Evolutionary conservation across 2,888 invertebrate genomes (phyloP).

Genomic region (Melanchra persicariae): DNA sequence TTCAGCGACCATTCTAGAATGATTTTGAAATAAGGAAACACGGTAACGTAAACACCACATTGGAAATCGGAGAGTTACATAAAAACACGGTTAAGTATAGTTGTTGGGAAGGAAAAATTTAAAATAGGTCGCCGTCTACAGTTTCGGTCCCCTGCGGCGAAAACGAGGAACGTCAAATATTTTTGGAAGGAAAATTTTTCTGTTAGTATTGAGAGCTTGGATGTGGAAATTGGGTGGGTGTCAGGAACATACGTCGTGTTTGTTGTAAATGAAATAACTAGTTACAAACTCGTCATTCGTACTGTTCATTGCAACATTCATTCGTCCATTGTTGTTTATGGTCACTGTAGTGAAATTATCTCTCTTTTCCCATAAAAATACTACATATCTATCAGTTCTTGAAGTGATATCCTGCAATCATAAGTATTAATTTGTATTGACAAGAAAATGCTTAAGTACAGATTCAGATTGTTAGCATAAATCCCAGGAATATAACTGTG

Average conservation of each 20-base stretch:
- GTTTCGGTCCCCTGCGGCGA: slow-evolving; percentile 76
- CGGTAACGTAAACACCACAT: slow-evolving; percentile 69
- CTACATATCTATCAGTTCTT: too few species aligned
- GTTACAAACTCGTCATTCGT: not conserved
- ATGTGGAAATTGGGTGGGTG: slow-evolving; percentile 29
- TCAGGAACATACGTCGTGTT: slow-evolving; percentile 24
- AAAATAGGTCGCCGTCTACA: slow-evolving; percentile 79
- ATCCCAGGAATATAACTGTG: too few species aligned
- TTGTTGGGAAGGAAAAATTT: slow-evolving; percentile 71
- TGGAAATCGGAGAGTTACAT: slow-evolving; percentile 77
- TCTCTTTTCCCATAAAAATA: too few species aligned
- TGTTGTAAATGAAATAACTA: not conserved
- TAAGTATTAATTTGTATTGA: too few species aligned
- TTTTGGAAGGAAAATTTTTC: slow-evolving; percentile 33
- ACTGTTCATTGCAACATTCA: too few species aligned
- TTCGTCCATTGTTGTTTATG: too few species aligned
- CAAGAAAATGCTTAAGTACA: too few species aligned
- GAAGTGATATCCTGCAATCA: too few species aligned
- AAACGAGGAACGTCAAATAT: slow-evolving; percentile 54
- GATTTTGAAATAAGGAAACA: slow-evolving; percentile 68
- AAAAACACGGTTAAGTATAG: slow-evolving; percentile 72
- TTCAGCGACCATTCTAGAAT: slow-evolving; percentile 64
- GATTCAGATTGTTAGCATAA: too few species aligned
- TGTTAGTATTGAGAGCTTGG: not conserved
- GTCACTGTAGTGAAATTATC: too few species aligned